phyloP scores from a whole-genome alignment of 2,888 invertebrate species.

The Entomobrya multifasciata region DNA sequence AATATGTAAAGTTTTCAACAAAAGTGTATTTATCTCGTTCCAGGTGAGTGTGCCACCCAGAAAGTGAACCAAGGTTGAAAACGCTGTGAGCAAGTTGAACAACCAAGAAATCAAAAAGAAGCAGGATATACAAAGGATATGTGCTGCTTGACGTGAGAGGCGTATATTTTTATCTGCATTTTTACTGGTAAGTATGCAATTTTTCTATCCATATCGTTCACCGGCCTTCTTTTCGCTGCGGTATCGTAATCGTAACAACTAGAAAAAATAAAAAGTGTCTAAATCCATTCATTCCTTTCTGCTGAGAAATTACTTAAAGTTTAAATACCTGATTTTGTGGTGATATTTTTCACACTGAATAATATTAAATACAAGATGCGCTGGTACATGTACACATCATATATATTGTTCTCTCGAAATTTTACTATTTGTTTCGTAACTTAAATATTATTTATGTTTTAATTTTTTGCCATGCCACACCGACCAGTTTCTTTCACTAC shows the following conservation, averaged over 20 bases:
- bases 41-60: constrained; percentile 62
- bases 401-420: neutral
- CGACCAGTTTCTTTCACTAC: constrained; percentile 2
- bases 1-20: neutral
- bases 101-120: neutral
- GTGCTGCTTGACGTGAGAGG: too few species aligned
- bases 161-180: neutral
- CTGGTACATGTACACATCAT: neutral
- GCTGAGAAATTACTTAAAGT: neutral
- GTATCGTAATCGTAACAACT: too few species aligned
- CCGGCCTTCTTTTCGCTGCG: too few species aligned
- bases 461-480: neutral
- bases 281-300: neutral
- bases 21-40: constrained; percentile 44
- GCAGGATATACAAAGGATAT: too few species aligned
- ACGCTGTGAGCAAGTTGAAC: too few species aligned
- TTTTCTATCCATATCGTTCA: neutral
- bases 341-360: constrained; percentile 31
- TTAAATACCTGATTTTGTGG: constrained; percentile 31
- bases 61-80: constrained; percentile 21
- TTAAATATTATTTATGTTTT: too few species aligned
- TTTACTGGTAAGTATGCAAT: constrained; percentile 2
- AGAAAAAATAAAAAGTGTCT: neutral
- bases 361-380: too few species aligned
- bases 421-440: constrained; percentile 10